A percentile compares a stretch with the other conserved stretches of the same genome.
These are phyloP conservation scores for human DNA, from an alignment of 2,113 vertebrate species.

Conservation along the genomic window DNA sequence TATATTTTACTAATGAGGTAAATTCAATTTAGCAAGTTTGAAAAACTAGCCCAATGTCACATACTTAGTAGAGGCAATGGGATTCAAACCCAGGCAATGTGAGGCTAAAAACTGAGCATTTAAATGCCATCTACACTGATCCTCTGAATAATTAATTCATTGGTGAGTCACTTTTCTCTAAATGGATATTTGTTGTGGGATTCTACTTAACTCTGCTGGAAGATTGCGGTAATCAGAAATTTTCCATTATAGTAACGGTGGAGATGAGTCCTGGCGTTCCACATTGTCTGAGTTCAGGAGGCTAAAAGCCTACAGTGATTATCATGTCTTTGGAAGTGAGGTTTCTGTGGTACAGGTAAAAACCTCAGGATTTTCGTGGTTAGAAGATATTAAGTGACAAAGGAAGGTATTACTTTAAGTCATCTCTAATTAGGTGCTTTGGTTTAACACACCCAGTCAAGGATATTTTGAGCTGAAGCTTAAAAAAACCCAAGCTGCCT, in stretches of 20 bases:
- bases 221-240: neutral
- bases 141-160: slow-evolving; percentile 4
- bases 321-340: slow-evolving; percentile 34
- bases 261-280: neutral
- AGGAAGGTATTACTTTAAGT: slow-evolving; percentile 64
- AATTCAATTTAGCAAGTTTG: neutral
- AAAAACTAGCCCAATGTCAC: neutral
- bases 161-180: neutral
- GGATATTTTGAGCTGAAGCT: slow-evolving; percentile 62
- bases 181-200: neutral
- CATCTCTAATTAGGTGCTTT: slow-evolving; percentile 73
- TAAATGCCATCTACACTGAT: neutral
- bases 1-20: neutral
- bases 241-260: neutral
- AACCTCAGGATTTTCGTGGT: slow-evolving; percentile 57
- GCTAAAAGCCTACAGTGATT: slow-evolving; percentile 16
- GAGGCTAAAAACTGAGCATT: neutral
- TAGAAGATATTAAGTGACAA: slow-evolving; percentile 65
- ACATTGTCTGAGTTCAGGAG: slow-evolving; percentile 8
- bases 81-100: neutral
- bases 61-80: neutral
- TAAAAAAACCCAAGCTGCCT: neutral
- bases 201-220: neutral
- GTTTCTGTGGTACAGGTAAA: slow-evolving; percentile 63
- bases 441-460: slow-evolving; percentile 59